Conservation (phyloP, 2,888 invertebrate genomes). For the Falcaria lacertinaria region DNA sequence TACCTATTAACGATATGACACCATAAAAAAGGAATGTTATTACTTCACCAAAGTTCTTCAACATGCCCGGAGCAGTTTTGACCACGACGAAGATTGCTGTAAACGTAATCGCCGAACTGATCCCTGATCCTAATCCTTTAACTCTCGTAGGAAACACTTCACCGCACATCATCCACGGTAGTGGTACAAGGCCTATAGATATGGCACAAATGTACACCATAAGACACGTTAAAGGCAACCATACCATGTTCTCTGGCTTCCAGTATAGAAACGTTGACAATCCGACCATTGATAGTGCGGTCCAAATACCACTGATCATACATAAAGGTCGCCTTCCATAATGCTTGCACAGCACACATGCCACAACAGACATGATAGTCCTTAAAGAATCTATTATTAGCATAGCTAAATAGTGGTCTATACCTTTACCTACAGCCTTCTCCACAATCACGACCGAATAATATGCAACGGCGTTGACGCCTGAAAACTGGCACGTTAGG, state of each 20-base stretch:
- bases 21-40: conserved; percentile 84
- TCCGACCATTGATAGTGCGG: conserved; percentile 79
- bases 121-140: conserved; percentile 83
- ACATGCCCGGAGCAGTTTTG: conserved; percentile 83
- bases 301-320: conserved; percentile 81
- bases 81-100: conserved; percentile 83
- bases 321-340: conserved; percentile 83
- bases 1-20: conserved; percentile 77
- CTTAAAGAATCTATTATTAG: conserved; percentile 82
- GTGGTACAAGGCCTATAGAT: conserved; percentile 81
- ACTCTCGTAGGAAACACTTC: conserved; percentile 83
- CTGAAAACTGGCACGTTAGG: conserved; percentile 84
- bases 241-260: conserved; percentile 59
- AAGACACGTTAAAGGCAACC: conserved; percentile 74
- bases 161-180: conserved; percentile 88
- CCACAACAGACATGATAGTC: conserved; percentile 80
- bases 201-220: conserved; percentile 80
- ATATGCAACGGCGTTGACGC: conserved; percentile 85
- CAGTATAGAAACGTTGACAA: conserved; percentile 71
- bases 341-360: conserved; percentile 81
- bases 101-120: conserved; percentile 83
- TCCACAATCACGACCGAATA: conserved; percentile 84
- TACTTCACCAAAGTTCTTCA: conserved; percentile 75
- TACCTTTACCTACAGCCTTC: conserved; percentile 74
- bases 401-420: conserved; percentile 84